Conservation (phyloP, 2,797 vertebrate genomes). For the Lepus oiostolus region DNA sequence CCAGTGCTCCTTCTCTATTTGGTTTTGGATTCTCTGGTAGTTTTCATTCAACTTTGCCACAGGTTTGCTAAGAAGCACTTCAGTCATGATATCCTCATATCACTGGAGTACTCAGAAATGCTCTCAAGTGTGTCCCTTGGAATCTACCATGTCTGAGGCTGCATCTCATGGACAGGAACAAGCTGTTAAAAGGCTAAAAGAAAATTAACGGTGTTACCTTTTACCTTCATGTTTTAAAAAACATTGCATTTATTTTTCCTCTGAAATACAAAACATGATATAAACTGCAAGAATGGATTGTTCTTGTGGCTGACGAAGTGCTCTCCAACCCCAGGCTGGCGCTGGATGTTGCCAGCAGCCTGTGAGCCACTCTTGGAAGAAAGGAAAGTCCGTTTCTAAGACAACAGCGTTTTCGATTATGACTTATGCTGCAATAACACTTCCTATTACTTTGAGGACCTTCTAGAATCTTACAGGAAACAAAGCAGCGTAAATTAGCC, state of each 20-base stretch:
- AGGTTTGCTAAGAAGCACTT: conserved; percentile 22
- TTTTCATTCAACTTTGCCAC: conserved; percentile 10
- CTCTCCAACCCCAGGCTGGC: neutral
- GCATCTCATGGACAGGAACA: neutral
- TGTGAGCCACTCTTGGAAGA: conserved; percentile 63
- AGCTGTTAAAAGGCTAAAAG: conserved; percentile 64
- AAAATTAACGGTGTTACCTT: conserved; percentile 78
- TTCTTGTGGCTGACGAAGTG: conserved; percentile 29
- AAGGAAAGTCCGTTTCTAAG: conserved; percentile 83
- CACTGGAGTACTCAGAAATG: neutral
- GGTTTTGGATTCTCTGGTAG: neutral
- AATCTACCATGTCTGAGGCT: neutral
- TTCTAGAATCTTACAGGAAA: conserved; percentile 84
- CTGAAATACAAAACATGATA: conserved; percentile 75
- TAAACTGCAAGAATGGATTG: conserved; percentile 65
- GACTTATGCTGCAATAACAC: conserved; percentile 80
- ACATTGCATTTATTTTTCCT: conserved; percentile 60
- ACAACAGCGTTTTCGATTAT: conserved; percentile 85
- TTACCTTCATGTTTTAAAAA: conserved; percentile 78
- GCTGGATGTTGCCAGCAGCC: conserved; percentile 52
- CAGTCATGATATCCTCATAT: neutral
- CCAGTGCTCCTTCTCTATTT: neutral
- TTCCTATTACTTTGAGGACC: conserved; percentile 84
- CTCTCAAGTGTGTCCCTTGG: neutral
- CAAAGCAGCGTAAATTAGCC: conserved; percentile 86